phyloP scores from a whole-genome alignment of 2,113 vertebrate species.

The Dipodomys ordii region DNA sequence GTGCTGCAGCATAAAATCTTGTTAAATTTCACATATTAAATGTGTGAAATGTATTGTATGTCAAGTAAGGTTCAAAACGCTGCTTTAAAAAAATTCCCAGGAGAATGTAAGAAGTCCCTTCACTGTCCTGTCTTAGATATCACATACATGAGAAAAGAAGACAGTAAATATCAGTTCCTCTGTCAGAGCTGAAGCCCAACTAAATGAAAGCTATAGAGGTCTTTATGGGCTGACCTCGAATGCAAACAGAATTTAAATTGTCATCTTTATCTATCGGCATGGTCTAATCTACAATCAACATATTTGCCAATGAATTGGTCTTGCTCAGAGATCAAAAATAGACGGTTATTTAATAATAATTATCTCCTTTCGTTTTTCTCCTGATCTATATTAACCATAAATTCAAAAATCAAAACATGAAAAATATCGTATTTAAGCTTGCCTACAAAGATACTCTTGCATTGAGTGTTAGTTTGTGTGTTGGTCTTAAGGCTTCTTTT shows the following conservation, averaged over 20 bases:
- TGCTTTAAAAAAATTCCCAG: background rate
- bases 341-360: background rate
- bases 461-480: too few relatives aligned
- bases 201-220: conserved; percentile 49
- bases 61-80: background rate
- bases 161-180: background rate
- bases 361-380: conserved; percentile 36
- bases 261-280: conserved; percentile 49
- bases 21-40: background rate
- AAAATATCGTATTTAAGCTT: conserved; percentile 18
- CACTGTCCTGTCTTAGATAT: background rate
- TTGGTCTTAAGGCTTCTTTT: too few relatives aligned
- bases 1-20: background rate
- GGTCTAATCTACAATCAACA: background rate
- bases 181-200: background rate
- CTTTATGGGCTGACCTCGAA: conserved; percentile 25
- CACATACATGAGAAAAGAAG: background rate
- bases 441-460: background rate
- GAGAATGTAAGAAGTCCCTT: background rate
- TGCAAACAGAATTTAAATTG: conserved; percentile 59
- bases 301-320: conserved; percentile 4
- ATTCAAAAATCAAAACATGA: conserved; percentile 7
- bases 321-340: conserved; percentile 12
- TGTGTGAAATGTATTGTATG: background rate
- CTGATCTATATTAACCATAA: background rate